phyloP scores from a whole-genome alignment of 2,113 vertebrate species.

The Benitochromis conjunctus region DNA sequence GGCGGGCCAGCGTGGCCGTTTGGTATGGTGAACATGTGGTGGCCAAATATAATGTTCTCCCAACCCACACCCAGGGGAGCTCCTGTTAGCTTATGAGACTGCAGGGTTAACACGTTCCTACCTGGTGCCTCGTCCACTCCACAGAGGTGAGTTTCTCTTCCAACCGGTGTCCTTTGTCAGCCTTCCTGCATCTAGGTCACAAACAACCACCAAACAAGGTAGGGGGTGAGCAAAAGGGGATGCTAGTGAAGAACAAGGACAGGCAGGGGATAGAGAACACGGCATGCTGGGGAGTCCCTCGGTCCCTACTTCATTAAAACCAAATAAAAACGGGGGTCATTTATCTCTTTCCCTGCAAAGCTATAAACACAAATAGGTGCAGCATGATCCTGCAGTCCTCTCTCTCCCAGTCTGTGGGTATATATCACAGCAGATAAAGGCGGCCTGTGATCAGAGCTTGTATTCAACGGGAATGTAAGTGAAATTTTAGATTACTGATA shows the following conservation, averaged over 20 bases:
- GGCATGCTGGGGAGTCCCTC: constrained; percentile 63
- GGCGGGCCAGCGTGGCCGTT: constrained; percentile 63
- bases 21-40: constrained; percentile 76
- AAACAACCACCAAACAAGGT: constrained; percentile 15
- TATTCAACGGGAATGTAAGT: constrained; percentile 71
- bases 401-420: constrained; percentile 24
- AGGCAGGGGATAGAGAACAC: constrained; percentile 27
- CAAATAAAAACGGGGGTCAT: constrained; percentile 78
- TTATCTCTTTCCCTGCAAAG: constrained; percentile 74
- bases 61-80: not conserved
- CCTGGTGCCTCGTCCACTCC: constrained; percentile 1
- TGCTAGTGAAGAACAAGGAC: constrained; percentile 23
- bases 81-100: not conserved
- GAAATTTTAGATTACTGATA: constrained; percentile 64
- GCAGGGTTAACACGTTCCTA: constrained; percentile 27
- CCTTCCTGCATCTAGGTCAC: constrained; percentile 70
- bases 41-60: constrained; percentile 32
- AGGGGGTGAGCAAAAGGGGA: not conserved
- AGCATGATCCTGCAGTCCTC: not conserved
- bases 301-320: constrained; percentile 80
- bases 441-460: constrained; percentile 48
- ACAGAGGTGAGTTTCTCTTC: not conserved
- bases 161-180: constrained; percentile 51
- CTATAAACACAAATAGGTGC: constrained; percentile 75
- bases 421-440: constrained; percentile 69